Base-by-base conservation (phyloP, 2,888 invertebrate species). In the Ophion obscuratus region DNA sequence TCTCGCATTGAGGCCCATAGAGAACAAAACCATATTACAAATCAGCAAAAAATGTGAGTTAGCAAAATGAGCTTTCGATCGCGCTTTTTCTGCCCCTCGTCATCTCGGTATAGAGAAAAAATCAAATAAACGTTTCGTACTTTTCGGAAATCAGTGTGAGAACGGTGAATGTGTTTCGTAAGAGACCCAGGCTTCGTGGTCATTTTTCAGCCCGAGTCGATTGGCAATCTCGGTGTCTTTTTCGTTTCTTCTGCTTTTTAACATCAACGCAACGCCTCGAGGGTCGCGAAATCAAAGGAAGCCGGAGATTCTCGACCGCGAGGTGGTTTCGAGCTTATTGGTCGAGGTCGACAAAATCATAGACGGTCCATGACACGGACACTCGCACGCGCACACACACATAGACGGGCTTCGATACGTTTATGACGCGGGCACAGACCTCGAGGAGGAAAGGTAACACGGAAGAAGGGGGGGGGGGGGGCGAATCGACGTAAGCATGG, bases 381-480 rank as follows among this genome's bases (percentile, higher is more conserved):
- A 64, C 71, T 7, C 47, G 47, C 47, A 47, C 14, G 66, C 67
- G 47, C 11, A 14, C 61, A 40, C 20, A 68, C 62, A 67, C 59
- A 44, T 66, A 74, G 36, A 24, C 24, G 24, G 24, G 24, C 24
- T 31, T 59, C 64, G 64, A 44, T 78, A 67, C 62, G 64, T 47
- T 68, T 47, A 59, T 82, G 82, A 83, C 85, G 85, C 85, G 79
- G 64, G 66, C 71, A 67, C 79, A 75, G 82, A 81, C 82, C 84
- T 86, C 86, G 84, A 57, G 61, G 76, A 76, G 62, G 79, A 84
- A 87, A 84, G 81, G 76, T 80, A 87, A 85, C 82, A 59, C 87
- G 82, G 87, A 87, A 87, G 79, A 74, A 78, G 81, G 79, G 84
- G 84, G 78, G 79, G 84, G 84, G 78, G 31, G 31, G 31, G 31